A percentile compares a stretch with the other conserved stretches of the same genome.
Conservation (phyloP, 2,888 invertebrate species). For the Adela reaumurella region DNA sequence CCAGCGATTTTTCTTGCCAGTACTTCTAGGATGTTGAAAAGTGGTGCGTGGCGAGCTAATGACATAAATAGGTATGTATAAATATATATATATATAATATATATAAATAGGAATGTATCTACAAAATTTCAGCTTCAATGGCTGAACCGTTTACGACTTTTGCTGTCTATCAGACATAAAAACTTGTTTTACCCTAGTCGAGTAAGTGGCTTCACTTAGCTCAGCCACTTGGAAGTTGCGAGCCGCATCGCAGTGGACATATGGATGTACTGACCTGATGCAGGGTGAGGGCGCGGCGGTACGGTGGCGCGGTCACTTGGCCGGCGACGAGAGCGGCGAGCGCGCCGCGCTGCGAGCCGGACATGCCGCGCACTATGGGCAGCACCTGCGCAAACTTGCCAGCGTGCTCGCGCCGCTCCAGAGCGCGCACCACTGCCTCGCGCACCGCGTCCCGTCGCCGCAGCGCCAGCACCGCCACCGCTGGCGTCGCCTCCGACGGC, state of each 20-base stretch:
- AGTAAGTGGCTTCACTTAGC: no score
- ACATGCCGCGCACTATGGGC: slow-evolving; percentile 62
- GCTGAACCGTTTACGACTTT: no score
- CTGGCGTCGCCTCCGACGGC: slow-evolving; percentile 10
- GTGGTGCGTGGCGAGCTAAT: no score
- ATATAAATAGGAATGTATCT: no score
- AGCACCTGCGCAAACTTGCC: slow-evolving; percentile 60
- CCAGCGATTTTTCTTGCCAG: no score
- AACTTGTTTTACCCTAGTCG: no score
- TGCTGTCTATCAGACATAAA: no score
- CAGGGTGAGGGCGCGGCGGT: slow-evolving; percentile 44
- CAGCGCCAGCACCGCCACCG: slow-evolving; percentile 18
- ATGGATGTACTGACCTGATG: slow-evolving; percentile 40
- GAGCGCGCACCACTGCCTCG: slow-evolving; percentile 51
- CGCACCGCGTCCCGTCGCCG: slow-evolving; percentile 44
- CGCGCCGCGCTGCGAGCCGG: slow-evolving; percentile 59
- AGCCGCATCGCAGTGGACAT: not conserved
- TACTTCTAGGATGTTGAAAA: no score
- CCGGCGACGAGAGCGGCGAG: slow-evolving; percentile 61
- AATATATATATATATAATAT: no score
- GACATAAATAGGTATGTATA: no score
- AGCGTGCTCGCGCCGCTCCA: slow-evolving; percentile 56
- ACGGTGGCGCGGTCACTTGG: slow-evolving; percentile 56
- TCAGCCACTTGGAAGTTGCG: no score
- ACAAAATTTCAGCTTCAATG: no score